These are phyloP conservation scores for Nomada lathburiana DNA, from an alignment of 2,888 invertebrate species.

Conservation along the genomic window DNA sequence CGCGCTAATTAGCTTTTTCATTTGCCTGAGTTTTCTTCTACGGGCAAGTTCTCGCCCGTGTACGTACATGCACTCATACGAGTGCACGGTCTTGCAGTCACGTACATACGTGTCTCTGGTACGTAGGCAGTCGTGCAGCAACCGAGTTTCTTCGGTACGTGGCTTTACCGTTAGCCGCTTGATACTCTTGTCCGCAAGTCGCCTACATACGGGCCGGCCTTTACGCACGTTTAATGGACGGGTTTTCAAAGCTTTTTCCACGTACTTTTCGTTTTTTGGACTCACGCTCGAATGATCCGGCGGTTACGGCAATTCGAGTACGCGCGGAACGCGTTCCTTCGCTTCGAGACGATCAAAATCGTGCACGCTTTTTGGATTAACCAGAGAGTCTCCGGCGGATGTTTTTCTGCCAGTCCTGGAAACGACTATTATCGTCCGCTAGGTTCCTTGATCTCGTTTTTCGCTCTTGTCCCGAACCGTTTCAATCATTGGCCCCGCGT, in stretches of 20 bases:
- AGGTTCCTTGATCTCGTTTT: not conserved
- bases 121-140: conserved; percentile 73
- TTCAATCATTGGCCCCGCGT: too few relatives aligned
- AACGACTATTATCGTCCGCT: not conserved
- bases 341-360: conserved; percentile 18
- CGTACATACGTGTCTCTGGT: conserved; percentile 60
- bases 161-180: conserved; percentile 80
- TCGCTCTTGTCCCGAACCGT: not conserved
- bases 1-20: conserved; percentile 51
- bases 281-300: conserved; percentile 31
- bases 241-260: conserved; percentile 66
- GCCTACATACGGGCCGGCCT: conserved; percentile 72
- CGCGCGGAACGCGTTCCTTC: conserved; percentile 21
- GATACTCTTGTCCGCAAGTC: conserved; percentile 72
- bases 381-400: conserved; percentile 26
- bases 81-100: not conserved
- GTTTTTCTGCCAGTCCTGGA: conserved; percentile 34
- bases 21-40: conserved; percentile 38
- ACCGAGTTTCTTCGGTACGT: conserved; percentile 80
- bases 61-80: not conserved
- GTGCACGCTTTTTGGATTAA: conserved; percentile 23
- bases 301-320: not conserved
- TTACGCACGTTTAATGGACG: conserved; percentile 72
- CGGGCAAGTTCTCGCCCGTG: not conserved
- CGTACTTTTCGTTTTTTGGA: conserved; percentile 7